These are phyloP conservation scores for Mormyrus lacerda DNA, from an alignment of 2,113 vertebrate species.

Conservation along the genomic window DNA sequence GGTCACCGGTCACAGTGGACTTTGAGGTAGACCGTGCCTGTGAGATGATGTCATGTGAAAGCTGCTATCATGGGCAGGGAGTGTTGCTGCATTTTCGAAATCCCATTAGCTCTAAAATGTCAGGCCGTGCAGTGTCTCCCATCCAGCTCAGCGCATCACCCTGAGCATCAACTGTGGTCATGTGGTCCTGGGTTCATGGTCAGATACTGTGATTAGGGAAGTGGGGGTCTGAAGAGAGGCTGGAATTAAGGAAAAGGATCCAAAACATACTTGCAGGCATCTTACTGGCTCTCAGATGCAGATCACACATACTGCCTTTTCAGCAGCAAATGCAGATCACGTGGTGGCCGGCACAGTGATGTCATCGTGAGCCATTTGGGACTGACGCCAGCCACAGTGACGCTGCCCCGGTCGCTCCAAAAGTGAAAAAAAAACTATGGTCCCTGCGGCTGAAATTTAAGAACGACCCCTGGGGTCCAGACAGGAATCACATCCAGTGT, in stretches of 20 bases:
- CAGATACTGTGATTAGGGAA: background rate
- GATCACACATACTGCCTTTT: background rate
- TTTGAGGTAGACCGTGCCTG: background rate
- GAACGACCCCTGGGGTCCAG: slow-evolving; percentile 9
- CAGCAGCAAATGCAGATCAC: background rate
- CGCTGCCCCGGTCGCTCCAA: background rate
- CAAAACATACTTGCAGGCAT: background rate
- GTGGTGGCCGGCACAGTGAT: background rate
- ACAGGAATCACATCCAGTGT: slow-evolving; percentile 26
- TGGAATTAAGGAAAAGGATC: background rate
- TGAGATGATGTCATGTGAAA: background rate
- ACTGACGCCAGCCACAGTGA: background rate
- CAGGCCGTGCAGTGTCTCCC: background rate
- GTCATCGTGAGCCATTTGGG: background rate
- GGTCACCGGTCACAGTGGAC: background rate
- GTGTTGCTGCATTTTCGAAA: background rate
- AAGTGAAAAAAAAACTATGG: background rate
- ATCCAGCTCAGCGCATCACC: background rate
- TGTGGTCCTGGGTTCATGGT: background rate
- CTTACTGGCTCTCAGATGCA: background rate
- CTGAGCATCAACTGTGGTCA: background rate
- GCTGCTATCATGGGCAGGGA: background rate
- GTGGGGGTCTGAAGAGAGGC: background rate
- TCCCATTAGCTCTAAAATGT: background rate
- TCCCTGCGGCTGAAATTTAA: background rate